Evolutionary conservation across 2,888 invertebrate genomes (phyloP), one percentile per base, ranked within the genome.

Genomic region (Dyspetes luteomarginatus): DNA sequence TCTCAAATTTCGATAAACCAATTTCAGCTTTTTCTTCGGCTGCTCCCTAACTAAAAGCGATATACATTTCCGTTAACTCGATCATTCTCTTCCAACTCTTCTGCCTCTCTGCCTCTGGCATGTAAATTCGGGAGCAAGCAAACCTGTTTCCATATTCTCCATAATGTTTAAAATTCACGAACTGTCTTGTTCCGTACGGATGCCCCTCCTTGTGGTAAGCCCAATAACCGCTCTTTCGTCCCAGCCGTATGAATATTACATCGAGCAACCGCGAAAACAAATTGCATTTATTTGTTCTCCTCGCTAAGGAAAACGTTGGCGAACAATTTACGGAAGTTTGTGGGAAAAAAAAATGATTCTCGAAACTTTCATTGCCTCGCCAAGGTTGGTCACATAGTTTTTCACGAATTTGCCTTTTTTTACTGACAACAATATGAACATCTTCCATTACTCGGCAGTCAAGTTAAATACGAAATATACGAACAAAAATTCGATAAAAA

Each of bases 161-260:
- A 62, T 50, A 68, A 75, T 80, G 68, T 72, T 82, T 60, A 74
- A 78, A 83, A 82, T 82, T 76, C 76, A 79, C 68, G 62, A 60
- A 79, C 71, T 12, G 52, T 62, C 56, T 76, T 60, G 72, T 71
- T 71, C 52, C 50, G 43, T 52, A 55, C 22, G 45, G 73, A 26
- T 43, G 62, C 36, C 19, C 52, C 55, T 17, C 50, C 41, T 22
- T 17, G 9, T 15, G 3, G 50, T 68, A 24, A 24, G 55, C 15
- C 65, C 78, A 81, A 78, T 78, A 73, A 64, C 73, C 48, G 60
- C 50, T 62, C 36, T 67, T 36, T 24, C 58, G 41, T 55, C 28
- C 60, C n/a, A 24, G 5, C 60, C 65, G 55, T 77, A 82, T 83
- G 82, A 83, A 82, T 83, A 82, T 83, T 82, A 78, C 75, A 83